A percentile compares a stretch with the other conserved stretches of the same genome.
Conservation (phyloP, 2,888 invertebrate genomes). For the Troides oblongomaculatus region DNA sequence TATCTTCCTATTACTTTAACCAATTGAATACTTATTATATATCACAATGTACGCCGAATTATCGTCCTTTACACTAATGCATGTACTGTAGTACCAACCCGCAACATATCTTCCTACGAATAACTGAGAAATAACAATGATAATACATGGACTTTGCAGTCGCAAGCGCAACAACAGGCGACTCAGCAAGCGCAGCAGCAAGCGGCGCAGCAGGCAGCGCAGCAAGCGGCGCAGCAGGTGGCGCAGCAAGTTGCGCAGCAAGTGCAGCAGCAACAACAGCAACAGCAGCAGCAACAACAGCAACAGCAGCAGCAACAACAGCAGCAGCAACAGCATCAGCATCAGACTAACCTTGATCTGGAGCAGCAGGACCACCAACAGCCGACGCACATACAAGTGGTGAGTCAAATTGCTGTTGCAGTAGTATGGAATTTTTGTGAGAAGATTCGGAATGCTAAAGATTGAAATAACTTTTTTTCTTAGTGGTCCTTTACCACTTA, state of each 20-base stretch:
- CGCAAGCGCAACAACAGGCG: conserved; percentile 53
- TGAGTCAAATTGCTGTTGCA: conserved; percentile 39
- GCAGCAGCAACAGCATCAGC: conserved; percentile 48
- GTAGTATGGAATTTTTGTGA: too few species aligned
- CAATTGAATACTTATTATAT: too few species aligned
- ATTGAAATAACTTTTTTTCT: too few species aligned
- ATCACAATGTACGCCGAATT: too few species aligned
- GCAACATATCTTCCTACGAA: too few species aligned
- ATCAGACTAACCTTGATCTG: conserved; percentile 62
- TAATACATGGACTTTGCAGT: conserved; percentile 16
- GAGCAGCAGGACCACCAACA: conserved; percentile 72
- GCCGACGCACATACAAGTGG: conserved; percentile 75
- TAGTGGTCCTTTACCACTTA: too few species aligned
- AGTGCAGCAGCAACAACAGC: conserved; percentile 52
- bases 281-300: conserved; percentile 53
- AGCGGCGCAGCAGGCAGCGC: conserved; percentile 49
- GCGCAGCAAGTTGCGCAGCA: conserved; percentile 56
- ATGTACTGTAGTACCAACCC: too few species aligned
- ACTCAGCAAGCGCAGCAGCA: conserved; percentile 50
- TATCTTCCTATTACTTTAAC: too few species aligned
- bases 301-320: conserved; percentile 39
- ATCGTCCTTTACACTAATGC: neutral
- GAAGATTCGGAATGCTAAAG: too few species aligned
- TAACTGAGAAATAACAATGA: too few species aligned
- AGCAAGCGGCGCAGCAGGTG: conserved; percentile 56